These are phyloP conservation scores for Phaetusa simplex DNA, from an alignment of 2,113 vertebrate species.

Conservation along the genomic window DNA sequence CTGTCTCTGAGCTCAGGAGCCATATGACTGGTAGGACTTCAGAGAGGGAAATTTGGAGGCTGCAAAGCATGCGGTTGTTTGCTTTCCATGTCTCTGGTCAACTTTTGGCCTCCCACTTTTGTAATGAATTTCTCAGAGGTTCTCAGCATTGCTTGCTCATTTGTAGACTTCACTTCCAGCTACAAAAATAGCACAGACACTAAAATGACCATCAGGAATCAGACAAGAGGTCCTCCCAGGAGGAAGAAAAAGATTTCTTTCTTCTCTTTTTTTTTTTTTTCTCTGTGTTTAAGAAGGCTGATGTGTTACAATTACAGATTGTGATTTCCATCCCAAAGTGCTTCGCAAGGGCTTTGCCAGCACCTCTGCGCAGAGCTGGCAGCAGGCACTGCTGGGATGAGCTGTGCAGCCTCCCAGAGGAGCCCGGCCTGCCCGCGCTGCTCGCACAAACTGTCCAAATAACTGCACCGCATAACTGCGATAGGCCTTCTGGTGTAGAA, in stretches of 20 bases:
- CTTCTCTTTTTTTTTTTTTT: not conserved
- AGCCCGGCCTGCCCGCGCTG: not conserved
- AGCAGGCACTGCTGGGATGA: not conserved
- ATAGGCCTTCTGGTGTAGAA: not conserved
- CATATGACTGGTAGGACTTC: constrained; percentile 5
- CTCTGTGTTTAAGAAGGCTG: not conserved
- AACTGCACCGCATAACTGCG: not conserved
- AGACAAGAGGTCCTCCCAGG: constrained; percentile 61
- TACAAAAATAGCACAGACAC: constrained; percentile 60
- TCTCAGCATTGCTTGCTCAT: constrained; percentile 12
- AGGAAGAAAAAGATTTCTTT: constrained; percentile 45
- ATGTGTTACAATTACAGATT: constrained; percentile 11
- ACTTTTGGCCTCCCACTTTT: constrained; percentile 29
- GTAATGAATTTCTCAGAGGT: not conserved
- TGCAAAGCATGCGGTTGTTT: not conserved
- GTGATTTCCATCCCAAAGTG: constrained; percentile 34
- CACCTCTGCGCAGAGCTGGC: not conserved
- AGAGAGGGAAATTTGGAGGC: not conserved
- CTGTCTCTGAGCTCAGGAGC: constrained; percentile 19
- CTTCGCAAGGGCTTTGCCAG: not conserved
- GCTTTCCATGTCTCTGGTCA: not conserved
- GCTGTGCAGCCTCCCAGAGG: not conserved
- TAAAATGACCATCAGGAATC: constrained; percentile 34
- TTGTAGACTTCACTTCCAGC: constrained; percentile 40
- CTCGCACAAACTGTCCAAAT: not conserved